phyloP scores from a whole-genome alignment of 2,797 vertebrate genomes.

The Bradypodion ventrale region DNA sequence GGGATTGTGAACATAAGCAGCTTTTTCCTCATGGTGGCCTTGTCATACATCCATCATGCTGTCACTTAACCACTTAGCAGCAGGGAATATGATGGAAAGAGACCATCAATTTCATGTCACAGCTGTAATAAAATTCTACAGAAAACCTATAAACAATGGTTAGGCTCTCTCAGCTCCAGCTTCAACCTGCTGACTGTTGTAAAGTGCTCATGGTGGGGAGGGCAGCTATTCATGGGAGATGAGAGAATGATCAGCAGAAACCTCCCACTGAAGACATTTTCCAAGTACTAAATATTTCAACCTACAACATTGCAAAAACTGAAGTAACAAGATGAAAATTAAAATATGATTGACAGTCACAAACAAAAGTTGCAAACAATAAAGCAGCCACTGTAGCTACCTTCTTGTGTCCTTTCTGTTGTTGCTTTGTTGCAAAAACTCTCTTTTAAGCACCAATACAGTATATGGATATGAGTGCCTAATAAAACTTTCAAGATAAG shows the following conservation, averaged over 20 bases:
- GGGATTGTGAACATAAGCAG: slow-evolving; percentile 65
- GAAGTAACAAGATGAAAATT: slow-evolving; percentile 16
- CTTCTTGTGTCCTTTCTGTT: neutral
- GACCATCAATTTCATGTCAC: slow-evolving; percentile 79
- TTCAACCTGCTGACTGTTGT: slow-evolving; percentile 55
- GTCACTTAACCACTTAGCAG: slow-evolving; percentile 73
- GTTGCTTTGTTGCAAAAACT: neutral
- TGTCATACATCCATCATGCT: slow-evolving; percentile 74
- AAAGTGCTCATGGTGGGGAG: slow-evolving; percentile 48
- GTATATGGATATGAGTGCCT: neutral
- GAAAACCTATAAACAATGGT: slow-evolving; percentile 76
- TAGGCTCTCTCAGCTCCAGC: slow-evolving; percentile 57
- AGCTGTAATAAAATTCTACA: slow-evolving; percentile 76
- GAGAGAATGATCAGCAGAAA: slow-evolving; percentile 39
- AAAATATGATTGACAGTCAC: neutral
- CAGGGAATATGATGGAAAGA: slow-evolving; percentile 77
- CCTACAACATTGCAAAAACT: neutral
- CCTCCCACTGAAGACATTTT: slow-evolving; percentile 41
- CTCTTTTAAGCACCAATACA: neutral
- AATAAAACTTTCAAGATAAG: slow-evolving; percentile 24
- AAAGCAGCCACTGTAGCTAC: neutral
- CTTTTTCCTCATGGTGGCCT: slow-evolving; percentile 62
- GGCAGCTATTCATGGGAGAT: slow-evolving; percentile 24
- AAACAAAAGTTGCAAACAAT: slow-evolving; percentile 9
- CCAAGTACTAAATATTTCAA: slow-evolving; percentile 29